Percentiles rank a stretch among this genome's conserved stretches.
Conservation (phyloP, 2,113 vertebrate species). For the Elephantulus edwardii region DNA sequence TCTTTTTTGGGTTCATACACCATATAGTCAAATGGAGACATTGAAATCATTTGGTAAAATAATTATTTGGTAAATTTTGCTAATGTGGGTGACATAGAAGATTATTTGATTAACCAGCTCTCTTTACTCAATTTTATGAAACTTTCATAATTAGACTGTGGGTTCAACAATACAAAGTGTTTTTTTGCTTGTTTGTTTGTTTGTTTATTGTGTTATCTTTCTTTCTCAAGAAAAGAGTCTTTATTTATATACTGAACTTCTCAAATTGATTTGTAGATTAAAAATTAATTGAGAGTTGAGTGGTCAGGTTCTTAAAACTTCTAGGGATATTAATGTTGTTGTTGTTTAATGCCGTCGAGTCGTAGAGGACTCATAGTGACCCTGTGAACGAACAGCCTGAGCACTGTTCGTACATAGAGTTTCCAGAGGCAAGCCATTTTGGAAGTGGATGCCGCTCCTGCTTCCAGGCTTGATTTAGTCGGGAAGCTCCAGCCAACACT, state of each 20-base stretch:
- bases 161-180: background rate
- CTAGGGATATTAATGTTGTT: too few relatives aligned
- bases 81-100: background rate
- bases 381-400: too few relatives aligned
- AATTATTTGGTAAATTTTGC: conserved; percentile 16
- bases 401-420: too few relatives aligned
- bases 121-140: background rate
- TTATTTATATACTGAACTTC: background rate
- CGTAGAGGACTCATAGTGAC: too few relatives aligned
- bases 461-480: too few relatives aligned
- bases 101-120: background rate
- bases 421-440: too few relatives aligned
- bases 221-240: background rate
- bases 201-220: too few relatives aligned
- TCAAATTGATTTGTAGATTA: conserved; percentile 1
- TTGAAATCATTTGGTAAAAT: background rate
- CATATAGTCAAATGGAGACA: background rate
- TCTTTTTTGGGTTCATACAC: background rate
- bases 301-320: background rate
- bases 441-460: too few relatives aligned
- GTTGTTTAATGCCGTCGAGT: too few relatives aligned
- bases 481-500: too few relatives aligned
- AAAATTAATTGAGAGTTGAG: background rate
- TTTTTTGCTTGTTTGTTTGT: too few relatives aligned
- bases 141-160: conserved; percentile 30